Conservation (phyloP, 2,797 vertebrate genomes). For the Dendrocincla fuliginosa region DNA sequence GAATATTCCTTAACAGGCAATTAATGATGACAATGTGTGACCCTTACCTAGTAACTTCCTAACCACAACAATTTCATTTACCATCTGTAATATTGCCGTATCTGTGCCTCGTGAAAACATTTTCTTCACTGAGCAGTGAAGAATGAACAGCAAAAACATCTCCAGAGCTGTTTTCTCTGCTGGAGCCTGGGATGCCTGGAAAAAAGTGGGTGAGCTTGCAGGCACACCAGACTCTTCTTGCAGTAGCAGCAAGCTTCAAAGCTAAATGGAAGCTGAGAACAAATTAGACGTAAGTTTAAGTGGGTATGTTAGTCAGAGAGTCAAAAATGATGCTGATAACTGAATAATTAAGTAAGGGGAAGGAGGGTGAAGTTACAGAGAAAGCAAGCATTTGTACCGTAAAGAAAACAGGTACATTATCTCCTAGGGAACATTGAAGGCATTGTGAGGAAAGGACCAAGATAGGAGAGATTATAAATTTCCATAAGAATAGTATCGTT, state of each 20-base stretch:
- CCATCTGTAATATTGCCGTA: neutral
- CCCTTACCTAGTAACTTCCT: neutral
- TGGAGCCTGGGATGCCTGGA: neutral
- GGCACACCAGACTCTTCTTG: neutral
- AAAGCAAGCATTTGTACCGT: neutral
- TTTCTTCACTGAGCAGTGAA: neutral
- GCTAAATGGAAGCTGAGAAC: neutral
- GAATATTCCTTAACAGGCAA: neutral
- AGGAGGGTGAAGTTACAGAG: neutral
- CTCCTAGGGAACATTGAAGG: neutral
- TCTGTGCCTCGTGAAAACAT: accelerated
- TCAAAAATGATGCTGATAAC: neutral
- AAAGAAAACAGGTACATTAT: neutral
- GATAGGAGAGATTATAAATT: neutral
- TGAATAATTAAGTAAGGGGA: neutral
- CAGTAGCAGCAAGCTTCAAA: neutral
- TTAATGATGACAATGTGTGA: neutral
- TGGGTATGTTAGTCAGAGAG: neutral
- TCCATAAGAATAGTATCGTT: neutral
- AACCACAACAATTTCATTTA: neutral
- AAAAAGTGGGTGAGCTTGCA: neutral
- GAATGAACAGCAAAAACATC: neutral
- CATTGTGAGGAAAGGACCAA: neutral
- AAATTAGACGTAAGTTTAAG: neutral
- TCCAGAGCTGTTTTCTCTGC: neutral